phyloP scores from a whole-genome alignment of 2,888 invertebrate species.

The Fissipunctia ypsillon region DNA sequence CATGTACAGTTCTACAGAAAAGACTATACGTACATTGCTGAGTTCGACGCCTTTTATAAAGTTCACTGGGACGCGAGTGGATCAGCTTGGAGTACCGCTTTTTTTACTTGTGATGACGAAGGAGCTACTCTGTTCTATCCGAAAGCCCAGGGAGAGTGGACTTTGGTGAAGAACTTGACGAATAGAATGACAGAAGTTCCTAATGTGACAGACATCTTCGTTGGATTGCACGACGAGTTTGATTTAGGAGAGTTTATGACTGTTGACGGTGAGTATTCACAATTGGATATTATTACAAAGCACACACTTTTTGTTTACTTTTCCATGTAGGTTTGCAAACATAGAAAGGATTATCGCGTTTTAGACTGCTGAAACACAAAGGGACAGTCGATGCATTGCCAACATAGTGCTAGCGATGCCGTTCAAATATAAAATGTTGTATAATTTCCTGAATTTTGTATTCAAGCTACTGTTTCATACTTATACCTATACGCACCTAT shows the following conservation, averaged over 20 bases:
- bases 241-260: constrained; percentile 74
- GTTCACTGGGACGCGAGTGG: constrained; percentile 70
- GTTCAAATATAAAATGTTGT: background rate
- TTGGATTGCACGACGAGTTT: constrained; percentile 74
- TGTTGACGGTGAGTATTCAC: constrained; percentile 72
- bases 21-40: constrained; percentile 73
- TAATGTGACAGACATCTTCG: constrained; percentile 70
- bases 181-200: constrained; percentile 46
- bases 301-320: background rate
- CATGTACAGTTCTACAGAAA: constrained; percentile 71
- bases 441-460: background rate
- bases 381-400: background rate
- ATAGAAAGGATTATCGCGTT: constrained; percentile 4
- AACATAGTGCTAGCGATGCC: background rate
- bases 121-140: constrained; percentile 76
- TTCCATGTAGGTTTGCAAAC: background rate
- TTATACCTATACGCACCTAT: too few relatives aligned
- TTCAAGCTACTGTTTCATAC: background rate
- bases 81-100: constrained; percentile 67
- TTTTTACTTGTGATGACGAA: constrained; percentile 73
- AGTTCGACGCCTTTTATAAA: constrained; percentile 76
- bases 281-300: background rate
- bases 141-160: constrained; percentile 69
- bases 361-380: background rate
- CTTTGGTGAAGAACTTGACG: constrained; percentile 66